Conservation (phyloP, 1,140 invertebrate species). For the Drosophila kohkoa region DNA sequence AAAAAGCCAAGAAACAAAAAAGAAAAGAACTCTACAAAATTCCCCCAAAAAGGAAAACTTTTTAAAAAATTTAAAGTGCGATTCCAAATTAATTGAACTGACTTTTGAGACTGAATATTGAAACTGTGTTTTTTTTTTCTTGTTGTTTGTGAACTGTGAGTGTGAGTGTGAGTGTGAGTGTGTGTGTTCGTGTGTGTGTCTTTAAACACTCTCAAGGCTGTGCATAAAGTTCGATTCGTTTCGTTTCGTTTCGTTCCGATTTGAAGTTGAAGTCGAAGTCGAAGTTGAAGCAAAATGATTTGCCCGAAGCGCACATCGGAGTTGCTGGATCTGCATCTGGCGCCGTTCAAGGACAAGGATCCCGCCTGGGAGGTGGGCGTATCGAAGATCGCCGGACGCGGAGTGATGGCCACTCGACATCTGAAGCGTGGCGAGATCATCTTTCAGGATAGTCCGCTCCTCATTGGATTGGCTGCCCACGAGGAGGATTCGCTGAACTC, state of each 20-base stretch:
- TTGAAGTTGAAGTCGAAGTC: neutral
- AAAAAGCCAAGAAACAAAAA: slow-evolving; percentile 18
- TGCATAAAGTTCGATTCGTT: neutral
- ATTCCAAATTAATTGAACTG: neutral
- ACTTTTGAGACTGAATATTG: neutral
- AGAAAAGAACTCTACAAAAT: slow-evolving; percentile 3
- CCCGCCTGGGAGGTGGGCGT: slow-evolving; percentile 80
- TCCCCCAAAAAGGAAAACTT: too few relatives aligned
- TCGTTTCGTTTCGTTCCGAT: neutral
- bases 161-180: slow-evolving; percentile 11
- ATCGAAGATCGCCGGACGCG: slow-evolving; percentile 85
- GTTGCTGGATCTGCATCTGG: slow-evolving; percentile 75
- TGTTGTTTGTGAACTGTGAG: slow-evolving; percentile 7
- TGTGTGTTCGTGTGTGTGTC: neutral
- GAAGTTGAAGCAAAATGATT: slow-evolving; percentile 57
- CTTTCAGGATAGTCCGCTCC: slow-evolving; percentile 88
- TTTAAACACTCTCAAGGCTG: neutral
- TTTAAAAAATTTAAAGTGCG: neutral
- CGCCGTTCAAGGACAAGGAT: slow-evolving; percentile 82
- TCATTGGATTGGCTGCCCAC: slow-evolving; percentile 87
- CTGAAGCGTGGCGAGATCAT: slow-evolving; percentile 89
- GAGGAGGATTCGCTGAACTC: slow-evolving; percentile 76
- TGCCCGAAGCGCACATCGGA: slow-evolving; percentile 82
- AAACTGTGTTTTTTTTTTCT: slow-evolving; percentile 21
- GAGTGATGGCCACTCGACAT: slow-evolving; percentile 88